Base-by-base conservation (phyloP, 2,888 invertebrate species). In the Hirudinaria manillensis region DNA sequence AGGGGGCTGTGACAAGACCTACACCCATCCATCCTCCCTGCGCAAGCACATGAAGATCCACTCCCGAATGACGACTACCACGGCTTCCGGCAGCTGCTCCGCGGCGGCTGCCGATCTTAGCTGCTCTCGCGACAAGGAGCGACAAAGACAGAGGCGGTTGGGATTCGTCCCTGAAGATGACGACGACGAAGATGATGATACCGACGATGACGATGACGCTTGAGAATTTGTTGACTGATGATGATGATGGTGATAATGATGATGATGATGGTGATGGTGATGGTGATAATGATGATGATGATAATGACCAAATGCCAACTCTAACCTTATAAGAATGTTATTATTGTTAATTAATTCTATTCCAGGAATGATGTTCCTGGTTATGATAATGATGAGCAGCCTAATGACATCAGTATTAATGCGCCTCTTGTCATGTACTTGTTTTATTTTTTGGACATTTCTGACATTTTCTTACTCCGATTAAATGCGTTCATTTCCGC, bases 1-100 rank as follows among this genome's bases (percentile, higher is more conserved):
- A 79, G 90, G 92, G 80, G 96, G 96, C 84, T 99, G 98, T 88
- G 97, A 97, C 89, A 99, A 99, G 89, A 94, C 94, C 79, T 99
- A 99, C 89, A 99, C 98, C 75, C 98, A 99, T 87, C 98, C 98
- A 29, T 94, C 94, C 76, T 96, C 96, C 56, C 89, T 99, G 81
- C 89, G 98, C 83, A 99, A 99, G 87, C 98, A 99, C 88, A 95
- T 97, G 94, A 84, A 84, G 78, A 82, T 84, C 19, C 84, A 84
- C 77, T 83, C 68, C n/a, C 7, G 36, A 34, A 68, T 34, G 29
- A 10, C 32, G 29, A 68, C n/a, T 21, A 34, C 32, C 6, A 34
- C 6, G 29, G 36, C 68, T 2, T 34, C 32, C 16, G 32, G n/a
- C 68, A 10, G 36, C 38, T n/a, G 36, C 24, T 29, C 36, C 16